phyloP scores from a whole-genome alignment of 2,888 invertebrate species.

The Pristionchus japonicus region DNA sequence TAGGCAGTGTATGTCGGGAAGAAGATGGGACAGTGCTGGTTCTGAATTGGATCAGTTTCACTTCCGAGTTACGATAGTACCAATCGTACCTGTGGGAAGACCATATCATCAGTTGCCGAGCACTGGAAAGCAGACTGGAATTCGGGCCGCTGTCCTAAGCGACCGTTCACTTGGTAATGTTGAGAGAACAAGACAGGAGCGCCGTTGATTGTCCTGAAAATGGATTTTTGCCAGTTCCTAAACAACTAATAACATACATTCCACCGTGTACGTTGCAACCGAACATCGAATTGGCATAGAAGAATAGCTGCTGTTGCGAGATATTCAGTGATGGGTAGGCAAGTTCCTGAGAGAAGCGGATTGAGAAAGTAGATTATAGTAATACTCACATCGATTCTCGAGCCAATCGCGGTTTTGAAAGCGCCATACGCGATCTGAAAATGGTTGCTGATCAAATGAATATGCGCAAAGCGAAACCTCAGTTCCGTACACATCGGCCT shows the following conservation, averaged over 20 bases:
- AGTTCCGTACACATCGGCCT: not conserved
- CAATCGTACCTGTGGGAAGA: not conserved
- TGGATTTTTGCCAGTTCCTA: too few species aligned
- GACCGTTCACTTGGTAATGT: constrained; percentile 3
- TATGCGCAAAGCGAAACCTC: not conserved
- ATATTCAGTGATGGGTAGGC: not conserved
- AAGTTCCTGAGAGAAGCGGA: not conserved
- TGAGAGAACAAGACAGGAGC: not conserved
- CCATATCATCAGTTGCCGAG: not conserved
- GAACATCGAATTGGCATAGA: not conserved
- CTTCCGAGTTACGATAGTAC: not conserved
- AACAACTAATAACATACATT: too few species aligned
- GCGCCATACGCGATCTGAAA: not conserved
- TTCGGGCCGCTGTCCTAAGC: not conserved
- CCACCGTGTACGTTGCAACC: too few species aligned
- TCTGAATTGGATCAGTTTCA: not conserved
- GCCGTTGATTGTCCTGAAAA: not conserved
- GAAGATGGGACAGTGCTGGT: not conserved
- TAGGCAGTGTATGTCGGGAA: not conserved
- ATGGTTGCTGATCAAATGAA: not conserved
- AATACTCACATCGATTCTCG: not conserved
- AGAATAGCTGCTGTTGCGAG: not conserved
- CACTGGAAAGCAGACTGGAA: constrained; percentile 10
- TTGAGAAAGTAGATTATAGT: too few species aligned
- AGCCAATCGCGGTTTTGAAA: not conserved